Evolutionary conservation across 2,888 invertebrate species (phyloP), one percentile per base, ranked within the genome.

Genomic region (Linnaemya vulpina): DNA sequence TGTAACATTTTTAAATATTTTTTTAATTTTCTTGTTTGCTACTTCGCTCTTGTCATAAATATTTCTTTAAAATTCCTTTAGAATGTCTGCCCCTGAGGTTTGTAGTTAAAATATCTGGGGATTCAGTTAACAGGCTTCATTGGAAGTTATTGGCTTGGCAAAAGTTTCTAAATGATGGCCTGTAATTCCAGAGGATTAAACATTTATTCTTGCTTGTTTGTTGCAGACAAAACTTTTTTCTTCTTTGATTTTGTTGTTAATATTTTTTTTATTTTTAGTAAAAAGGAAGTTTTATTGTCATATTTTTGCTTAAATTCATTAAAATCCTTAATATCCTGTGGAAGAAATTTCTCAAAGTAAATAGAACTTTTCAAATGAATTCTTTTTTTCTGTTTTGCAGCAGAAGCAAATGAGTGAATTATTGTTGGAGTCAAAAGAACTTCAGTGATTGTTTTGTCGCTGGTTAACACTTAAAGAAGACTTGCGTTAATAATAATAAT

Each of bases 71-170:
- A 17, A 55, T 67, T 55, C 13, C 9, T 40, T 13, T 4, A 22
- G 4, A 49, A 22, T 17, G 13, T 22, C 22, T 13, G 67, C n/a
- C n/a, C n/a, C n/a, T 22, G 35, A 58, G 67, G 46, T 22, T 76
- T 55, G 17, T 25, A 58, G 38, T 58, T 20, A n/a, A n/a, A 58
- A 67, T 67, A 67, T 67, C 67, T 49, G 38, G 46, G 22, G 46
- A 49, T 46, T 43, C n/a, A 22, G n/a, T 58, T 67, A 67, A 67
- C 58, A 13, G 22, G 5, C 53, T 55, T 25, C 11, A 25, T 55
- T 55, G 49, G 9, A n/a, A 76, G 10, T 76, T 76, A 76, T 76
- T 67, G 58, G 67, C 20, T 58, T 76, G 55, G 76, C 67, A 65
- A 67, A 55, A 75, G 17, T 38, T 58, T 74, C 35, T 22, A 49